phyloP scores from a whole-genome alignment of 1,140 invertebrate species.

The Aphelenchoides fujianensis region DNA sequence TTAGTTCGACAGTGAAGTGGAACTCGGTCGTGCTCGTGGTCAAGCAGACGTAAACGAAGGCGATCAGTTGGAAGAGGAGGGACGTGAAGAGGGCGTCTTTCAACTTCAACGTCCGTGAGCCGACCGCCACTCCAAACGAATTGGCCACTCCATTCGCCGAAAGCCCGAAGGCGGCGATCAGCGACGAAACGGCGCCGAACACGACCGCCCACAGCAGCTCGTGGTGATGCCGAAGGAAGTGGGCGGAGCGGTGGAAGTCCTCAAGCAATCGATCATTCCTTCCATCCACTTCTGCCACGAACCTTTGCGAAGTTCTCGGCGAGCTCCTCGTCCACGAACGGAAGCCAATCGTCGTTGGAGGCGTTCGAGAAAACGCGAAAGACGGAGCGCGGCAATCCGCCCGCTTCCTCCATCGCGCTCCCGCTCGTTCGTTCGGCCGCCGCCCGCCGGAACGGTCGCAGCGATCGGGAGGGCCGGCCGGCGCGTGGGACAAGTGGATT shows the following conservation, averaged over 20 bases:
- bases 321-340: background rate
- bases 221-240: background rate
- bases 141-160: conserved; percentile 79
- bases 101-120: background rate
- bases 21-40: background rate
- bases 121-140: background rate
- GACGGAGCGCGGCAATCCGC: background rate
- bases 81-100: background rate
- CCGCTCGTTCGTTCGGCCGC: too few relatives aligned
- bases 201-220: conserved; percentile 64
- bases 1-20: background rate
- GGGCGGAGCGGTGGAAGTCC: background rate
- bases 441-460: too few relatives aligned
- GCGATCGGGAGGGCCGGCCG: too few relatives aligned
- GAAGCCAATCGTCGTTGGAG: background rate
- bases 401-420: too few relatives aligned
- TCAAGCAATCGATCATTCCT: background rate
- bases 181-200: conserved; percentile 83
- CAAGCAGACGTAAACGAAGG: background rate
- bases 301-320: background rate
- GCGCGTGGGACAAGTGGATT: too few relatives aligned
- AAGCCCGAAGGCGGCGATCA: conserved; percentile 87
- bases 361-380: background rate
- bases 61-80: background rate
- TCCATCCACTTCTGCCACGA: background rate